These are phyloP conservation scores for Acipenser transmontanus DNA, from an alignment of 2,797 vertebrate species.

Conservation along the genomic window DNA sequence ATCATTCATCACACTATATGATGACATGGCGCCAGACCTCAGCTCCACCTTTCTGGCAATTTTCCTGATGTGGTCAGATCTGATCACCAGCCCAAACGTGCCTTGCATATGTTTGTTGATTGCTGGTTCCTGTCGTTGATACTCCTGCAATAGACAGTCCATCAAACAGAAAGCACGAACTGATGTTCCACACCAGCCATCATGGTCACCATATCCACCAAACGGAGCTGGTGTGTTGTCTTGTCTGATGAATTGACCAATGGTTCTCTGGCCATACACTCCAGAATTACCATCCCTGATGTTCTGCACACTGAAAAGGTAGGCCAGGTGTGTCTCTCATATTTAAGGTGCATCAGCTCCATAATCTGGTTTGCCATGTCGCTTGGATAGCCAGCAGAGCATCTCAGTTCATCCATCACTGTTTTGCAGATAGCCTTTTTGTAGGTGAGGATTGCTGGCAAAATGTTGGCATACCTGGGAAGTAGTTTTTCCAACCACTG, in stretches of 20 bases:
- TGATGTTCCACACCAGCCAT: constrained; percentile 23
- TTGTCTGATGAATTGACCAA: constrained; percentile 8
- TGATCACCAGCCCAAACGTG: constrained; percentile 16
- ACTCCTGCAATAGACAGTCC: constrained; percentile 18
- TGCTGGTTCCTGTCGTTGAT: too few relatives aligned
- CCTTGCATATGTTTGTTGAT: not conserved
- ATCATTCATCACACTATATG: constrained; percentile 23
- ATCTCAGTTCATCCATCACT: too few relatives aligned
- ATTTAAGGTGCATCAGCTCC: too few relatives aligned
- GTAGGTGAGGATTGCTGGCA: too few relatives aligned
- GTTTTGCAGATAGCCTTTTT: too few relatives aligned
- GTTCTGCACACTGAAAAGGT: not conserved
- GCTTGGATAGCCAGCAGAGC: too few relatives aligned
- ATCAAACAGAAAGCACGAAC: constrained; percentile 14
- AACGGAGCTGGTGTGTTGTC: constrained; percentile 9
- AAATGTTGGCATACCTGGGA: too few relatives aligned
- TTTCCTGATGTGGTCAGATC: constrained; percentile 24
- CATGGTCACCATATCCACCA: constrained; percentile 12
- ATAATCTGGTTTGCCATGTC: too few relatives aligned
- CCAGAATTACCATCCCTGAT: constrained; percentile 17
- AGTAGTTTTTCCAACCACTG: constrained; percentile 3
- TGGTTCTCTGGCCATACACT: constrained; percentile 18
- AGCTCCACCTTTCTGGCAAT: constrained; percentile 24
- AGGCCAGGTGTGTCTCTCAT: too few relatives aligned
- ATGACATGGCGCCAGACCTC: constrained; percentile 24